These are phyloP conservation scores for Pelochelys cantorii DNA, from an alignment of 2,797 vertebrate species.

Conservation along the genomic window DNA sequence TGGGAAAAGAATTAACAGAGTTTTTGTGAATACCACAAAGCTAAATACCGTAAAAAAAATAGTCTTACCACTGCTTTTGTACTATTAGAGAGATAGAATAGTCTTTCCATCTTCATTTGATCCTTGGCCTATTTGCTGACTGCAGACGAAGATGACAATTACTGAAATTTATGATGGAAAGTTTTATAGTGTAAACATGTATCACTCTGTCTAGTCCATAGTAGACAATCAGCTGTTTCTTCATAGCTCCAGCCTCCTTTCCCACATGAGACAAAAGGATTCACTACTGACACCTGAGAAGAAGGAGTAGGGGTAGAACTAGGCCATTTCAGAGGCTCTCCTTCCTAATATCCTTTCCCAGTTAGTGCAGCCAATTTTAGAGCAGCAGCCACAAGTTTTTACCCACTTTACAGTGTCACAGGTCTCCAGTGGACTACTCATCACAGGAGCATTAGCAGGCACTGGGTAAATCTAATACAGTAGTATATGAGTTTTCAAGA, in stretches of 20 bases:
- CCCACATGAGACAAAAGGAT: not conserved
- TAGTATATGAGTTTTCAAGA: too few species aligned
- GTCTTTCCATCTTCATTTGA: not conserved
- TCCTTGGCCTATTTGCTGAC: not conserved
- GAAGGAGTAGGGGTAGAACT: not conserved
- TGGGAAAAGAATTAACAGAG: not conserved
- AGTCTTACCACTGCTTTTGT: too few species aligned
- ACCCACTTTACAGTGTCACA: too few species aligned
- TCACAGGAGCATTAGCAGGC: too few species aligned
- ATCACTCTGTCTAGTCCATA: not conserved
- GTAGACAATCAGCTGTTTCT: not conserved
- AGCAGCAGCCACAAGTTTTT: too few species aligned
- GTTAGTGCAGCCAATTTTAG: too few species aligned
- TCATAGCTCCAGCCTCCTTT: not conserved
- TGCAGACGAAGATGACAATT: not conserved
- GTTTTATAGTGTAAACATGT: not conserved
- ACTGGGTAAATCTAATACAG: too few species aligned
- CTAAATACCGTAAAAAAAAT: too few species aligned
- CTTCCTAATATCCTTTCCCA: not conserved
- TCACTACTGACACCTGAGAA: not conserved
- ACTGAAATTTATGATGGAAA: not conserved
- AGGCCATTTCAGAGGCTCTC: not conserved
- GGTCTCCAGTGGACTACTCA: too few species aligned
- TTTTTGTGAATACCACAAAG: too few species aligned
- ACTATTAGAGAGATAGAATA: not conserved